Base-by-base conservation (phyloP, 2,797 vertebrate genomes). In the Sebastes glaucus region DNA sequence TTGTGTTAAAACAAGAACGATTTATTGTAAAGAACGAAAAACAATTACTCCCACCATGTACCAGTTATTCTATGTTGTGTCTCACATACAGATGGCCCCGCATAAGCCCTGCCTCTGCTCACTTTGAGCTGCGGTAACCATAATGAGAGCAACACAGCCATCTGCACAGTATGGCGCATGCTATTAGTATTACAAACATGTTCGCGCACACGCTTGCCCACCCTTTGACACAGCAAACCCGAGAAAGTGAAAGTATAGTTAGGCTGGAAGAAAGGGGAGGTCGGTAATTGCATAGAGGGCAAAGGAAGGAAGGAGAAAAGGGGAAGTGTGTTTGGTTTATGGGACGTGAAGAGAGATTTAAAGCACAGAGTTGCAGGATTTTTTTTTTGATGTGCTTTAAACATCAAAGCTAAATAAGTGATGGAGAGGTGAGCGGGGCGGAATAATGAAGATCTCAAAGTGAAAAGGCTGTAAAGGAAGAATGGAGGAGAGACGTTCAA, bases 81-180 rank as follows among this genome's bases (percentile, higher is more conserved):
- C 83, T 78, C 81, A 82, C 78, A 77, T 86, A 86, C 87, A 90
- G 84, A 91, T 89, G 89, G 83, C 89, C 79, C 76, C 23, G 23
- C 82, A 83, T 88, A 72, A 85, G 82, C 62, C 82, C 69, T 64
- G 73, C 88, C 83, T 86, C 76, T 72, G 61, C 75, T 89, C 74
- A 64, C 66, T 84, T 80, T 83, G 78, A 89, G 77, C 82, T 57
- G 57, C 18, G 6, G 74, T 85, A 65, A 72, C 84, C 64, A 60
- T 91, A 93, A 92, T 90, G 86, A 93, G 86, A 85, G 70, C 79
- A 84, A 83, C 80, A 83, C 68, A 49, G 74, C 88, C 89, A 80
- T 87, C 87, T 90, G 81, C 88, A 90, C 88, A 85, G 89, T 80
- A 71, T 78, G 86, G 77, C 42, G 57, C 81, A 62, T 38, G 74